phyloP scores from a whole-genome alignment of 2,113 vertebrate species.

The Phalacrocorax carbo region DNA sequence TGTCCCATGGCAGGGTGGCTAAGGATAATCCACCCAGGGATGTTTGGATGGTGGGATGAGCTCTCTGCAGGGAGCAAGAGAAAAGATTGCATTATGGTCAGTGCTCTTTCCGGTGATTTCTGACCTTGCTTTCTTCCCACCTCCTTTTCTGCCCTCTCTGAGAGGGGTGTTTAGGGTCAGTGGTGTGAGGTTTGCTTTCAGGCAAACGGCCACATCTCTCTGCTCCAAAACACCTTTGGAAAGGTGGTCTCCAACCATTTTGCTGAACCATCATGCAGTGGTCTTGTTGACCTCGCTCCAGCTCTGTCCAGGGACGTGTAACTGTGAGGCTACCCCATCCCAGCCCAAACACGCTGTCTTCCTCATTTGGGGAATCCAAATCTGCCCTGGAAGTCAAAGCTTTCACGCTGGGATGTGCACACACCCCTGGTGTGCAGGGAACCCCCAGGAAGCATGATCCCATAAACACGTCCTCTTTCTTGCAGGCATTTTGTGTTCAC shows the following conservation, averaged over 20 bases:
- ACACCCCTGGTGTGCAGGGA: neutral
- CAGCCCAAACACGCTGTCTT: neutral
- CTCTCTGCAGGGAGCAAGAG: neutral
- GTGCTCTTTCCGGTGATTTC: neutral
- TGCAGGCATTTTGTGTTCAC: too few relatives aligned
- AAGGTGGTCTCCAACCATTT: neutral
- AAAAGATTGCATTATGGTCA: neutral
- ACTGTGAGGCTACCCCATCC: neutral
- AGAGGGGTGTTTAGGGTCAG: neutral
- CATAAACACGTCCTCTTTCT: neutral
- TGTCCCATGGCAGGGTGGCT: fast-evolving
- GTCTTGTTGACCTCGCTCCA: neutral
- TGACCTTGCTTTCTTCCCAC: neutral
- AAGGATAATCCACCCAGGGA: neutral
- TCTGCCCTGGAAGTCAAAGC: neutral
- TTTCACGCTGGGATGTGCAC: neutral
- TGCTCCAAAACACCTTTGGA: neutral
- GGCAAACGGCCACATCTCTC: neutral
- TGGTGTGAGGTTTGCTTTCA: neutral
- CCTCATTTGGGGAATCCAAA: neutral
- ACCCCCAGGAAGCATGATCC: neutral
- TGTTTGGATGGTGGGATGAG: fast-evolving
- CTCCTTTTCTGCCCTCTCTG: neutral
- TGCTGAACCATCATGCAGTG: neutral
- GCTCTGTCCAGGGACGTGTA: neutral